Evolutionary conservation across 1,140 invertebrate genomes (phyloP).

Genomic region (Bombus haemorrhoidalis): DNA sequence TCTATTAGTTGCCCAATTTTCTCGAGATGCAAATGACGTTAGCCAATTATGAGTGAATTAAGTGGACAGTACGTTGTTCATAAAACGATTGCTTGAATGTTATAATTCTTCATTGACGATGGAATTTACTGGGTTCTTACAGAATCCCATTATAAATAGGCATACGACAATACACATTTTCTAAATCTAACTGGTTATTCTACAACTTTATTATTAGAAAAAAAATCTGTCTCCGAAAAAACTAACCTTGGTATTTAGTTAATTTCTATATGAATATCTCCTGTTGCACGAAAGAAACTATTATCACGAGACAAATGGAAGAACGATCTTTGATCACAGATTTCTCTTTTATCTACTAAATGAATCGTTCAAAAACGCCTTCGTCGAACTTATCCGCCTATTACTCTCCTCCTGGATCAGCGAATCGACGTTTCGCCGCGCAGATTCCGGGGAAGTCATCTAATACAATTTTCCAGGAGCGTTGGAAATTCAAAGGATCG

Average conservation of each 20-base stretch:
- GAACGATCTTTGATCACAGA: neutral
- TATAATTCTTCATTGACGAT: too few relatives aligned
- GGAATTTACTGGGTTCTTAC: neutral
- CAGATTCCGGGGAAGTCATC: neutral
- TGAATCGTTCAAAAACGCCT: neutral
- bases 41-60: too few relatives aligned
- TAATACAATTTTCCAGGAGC: conserved; percentile 2
- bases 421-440: neutral
- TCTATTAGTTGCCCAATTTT: neutral
- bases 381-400: neutral
- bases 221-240: neutral
- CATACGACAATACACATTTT: too few relatives aligned
- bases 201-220: neutral
- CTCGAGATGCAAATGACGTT: neutral
- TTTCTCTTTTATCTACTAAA: neutral
- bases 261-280: neutral
- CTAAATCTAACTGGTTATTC: too few relatives aligned
- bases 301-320: too few relatives aligned
- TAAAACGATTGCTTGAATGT: too few relatives aligned
- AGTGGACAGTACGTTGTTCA: too few relatives aligned
- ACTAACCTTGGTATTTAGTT: neutral
- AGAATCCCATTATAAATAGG: neutral
- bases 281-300: neutral
- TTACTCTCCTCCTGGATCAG: neutral
- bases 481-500: neutral